Base-by-base conservation (phyloP, 1,140 invertebrate genomes). In the Physella acuta region DNA sequence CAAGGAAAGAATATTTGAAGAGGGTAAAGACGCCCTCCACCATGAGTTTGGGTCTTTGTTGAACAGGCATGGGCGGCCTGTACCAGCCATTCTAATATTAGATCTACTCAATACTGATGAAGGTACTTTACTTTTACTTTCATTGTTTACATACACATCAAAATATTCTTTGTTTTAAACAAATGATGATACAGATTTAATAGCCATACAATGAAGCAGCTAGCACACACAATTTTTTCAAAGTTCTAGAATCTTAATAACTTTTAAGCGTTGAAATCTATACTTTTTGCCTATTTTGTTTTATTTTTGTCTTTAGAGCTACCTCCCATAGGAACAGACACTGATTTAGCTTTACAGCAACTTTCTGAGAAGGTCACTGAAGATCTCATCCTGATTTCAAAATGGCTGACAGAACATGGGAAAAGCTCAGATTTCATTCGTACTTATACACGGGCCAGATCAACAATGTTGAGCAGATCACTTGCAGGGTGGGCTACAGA, bases 1-100 rank as follows among this genome's bases (percentile, higher is more conserved):
- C n/a, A n/a, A 93, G 91, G 89, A 88, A 58, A 87, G 89, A 31
- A 83, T 93, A 44, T 93, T 90, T 81, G 90, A 91, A 78, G 88
- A 89, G 78, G 92, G 92, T 36, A 90, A 90, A 69, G 87, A 91
- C 73, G 88, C 90, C 68, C 83, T 98, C 31, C 93, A 93, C 77
- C 89, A 89, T 73, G 94, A 97, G 79, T 97, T 97, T 83, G 91
- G 93, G 77, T 92, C 93, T 76, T 87, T 95, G 59, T 84, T 98
- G 17, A 90, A 89, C 64, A 90, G 93, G 70, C 91, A 97, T 85
- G 94, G 94, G 76, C 90, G 92, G 76, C 92, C 94, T 3, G 86
- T 97, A 36, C 89, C 93, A 34, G 91, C 94, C 0, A 91, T 94
- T 5, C 89, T 91, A 59, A 86, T 98, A 30, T 83, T 96, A 75